phyloP scores from a whole-genome alignment of 2,797 vertebrate genomes.

The Gambelia wislizenii region DNA sequence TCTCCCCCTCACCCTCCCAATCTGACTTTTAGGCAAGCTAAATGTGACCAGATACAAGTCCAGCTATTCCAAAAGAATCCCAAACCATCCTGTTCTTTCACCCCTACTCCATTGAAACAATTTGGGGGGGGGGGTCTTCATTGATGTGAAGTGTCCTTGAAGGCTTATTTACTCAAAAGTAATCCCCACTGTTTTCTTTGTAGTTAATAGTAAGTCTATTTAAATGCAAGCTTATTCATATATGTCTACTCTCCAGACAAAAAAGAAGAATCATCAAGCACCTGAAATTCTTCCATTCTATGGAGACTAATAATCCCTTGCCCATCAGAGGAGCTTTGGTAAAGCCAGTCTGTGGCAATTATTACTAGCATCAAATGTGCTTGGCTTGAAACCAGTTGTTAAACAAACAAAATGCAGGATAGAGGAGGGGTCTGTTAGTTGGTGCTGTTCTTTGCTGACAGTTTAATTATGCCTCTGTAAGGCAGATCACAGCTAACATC shows the following conservation, averaged over 20 bases:
- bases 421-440: constrained; percentile 16
- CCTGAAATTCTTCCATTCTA: constrained; percentile 31
- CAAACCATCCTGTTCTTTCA: no score
- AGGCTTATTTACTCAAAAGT: not conserved
- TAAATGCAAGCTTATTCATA: not conserved
- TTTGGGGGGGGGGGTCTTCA: not conserved
- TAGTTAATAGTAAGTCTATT: not conserved
- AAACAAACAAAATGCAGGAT: constrained; percentile 49
- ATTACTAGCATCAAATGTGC: constrained; percentile 68
- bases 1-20: no score
- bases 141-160: not conserved
- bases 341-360: constrained; percentile 67
- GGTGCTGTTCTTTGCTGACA: constrained; percentile 63
- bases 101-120: not conserved
- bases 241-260: constrained; percentile 50
- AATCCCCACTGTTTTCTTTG: not conserved
- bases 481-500: constrained; percentile 70
- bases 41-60: no score
- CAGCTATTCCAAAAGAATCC: not conserved
- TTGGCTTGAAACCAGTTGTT: constrained; percentile 64
- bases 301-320: constrained; percentile 64
- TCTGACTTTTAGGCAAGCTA: not conserved
- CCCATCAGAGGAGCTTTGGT: constrained; percentile 62
- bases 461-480: constrained; percentile 75
- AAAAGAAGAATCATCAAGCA: constrained; percentile 43